phyloP scores from a whole-genome alignment of 2,888 invertebrate species.

The Nezara viridula region DNA sequence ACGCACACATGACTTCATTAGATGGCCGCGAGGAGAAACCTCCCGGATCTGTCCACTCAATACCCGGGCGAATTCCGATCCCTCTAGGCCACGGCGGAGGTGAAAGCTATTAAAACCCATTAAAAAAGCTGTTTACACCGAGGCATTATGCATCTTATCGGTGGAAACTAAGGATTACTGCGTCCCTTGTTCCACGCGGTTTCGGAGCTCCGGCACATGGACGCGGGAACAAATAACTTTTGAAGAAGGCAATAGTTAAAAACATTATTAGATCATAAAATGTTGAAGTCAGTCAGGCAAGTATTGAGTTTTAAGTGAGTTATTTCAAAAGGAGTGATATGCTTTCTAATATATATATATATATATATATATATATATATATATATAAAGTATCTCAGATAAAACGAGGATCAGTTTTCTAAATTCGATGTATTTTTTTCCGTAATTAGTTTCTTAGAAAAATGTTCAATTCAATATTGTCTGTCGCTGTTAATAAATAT shows the following conservation, averaged over 20 bases:
- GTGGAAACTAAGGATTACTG: neutral
- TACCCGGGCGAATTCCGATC: slow-evolving; percentile 40
- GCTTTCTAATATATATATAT: too few species aligned
- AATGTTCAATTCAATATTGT: too few species aligned
- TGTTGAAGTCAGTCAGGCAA: neutral
- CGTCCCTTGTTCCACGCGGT: neutral
- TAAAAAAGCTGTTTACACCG: slow-evolving; percentile 50
- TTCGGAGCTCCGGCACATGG: neutral
- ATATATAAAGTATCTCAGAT: too few species aligned
- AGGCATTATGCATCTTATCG: slow-evolving; percentile 29
- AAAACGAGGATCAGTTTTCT: too few species aligned
- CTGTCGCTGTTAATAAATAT: too few species aligned
- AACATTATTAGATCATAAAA: neutral
- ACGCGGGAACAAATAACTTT: neutral
- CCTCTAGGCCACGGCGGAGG: slow-evolving; percentile 6
- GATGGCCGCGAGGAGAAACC: slow-evolving; percentile 28
- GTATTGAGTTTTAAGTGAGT: neutral
- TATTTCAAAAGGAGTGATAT: neutral
- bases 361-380: too few species aligned
- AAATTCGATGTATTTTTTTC: too few species aligned
- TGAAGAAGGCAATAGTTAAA: neutral
- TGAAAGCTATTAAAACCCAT: slow-evolving; percentile 55
- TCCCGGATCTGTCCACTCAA: slow-evolving; percentile 53
- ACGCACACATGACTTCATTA: slow-evolving; percentile 58
- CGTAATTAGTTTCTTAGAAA: too few species aligned